phyloP scores from a whole-genome alignment of 2,888 invertebrate species.

The Chaetogeoica ovagalla region DNA sequence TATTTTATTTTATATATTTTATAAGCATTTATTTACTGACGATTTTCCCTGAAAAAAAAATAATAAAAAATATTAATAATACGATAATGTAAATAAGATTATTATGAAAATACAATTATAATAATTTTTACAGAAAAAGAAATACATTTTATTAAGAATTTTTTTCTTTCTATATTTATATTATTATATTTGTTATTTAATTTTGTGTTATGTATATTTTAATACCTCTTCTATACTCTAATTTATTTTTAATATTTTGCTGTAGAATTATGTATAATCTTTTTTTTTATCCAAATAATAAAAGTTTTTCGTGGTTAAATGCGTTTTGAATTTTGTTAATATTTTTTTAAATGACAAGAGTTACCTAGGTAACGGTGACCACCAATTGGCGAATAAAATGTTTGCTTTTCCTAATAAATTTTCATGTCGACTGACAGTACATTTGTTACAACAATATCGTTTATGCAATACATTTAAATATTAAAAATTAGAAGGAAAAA shows the following conservation, averaged over 20 bases:
- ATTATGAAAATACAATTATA: slow-evolving; percentile 20
- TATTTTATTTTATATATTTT: slow-evolving; percentile 32
- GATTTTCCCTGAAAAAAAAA: not conserved
- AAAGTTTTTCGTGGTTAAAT: slow-evolving; percentile 45
- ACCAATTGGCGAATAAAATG: too few relatives aligned
- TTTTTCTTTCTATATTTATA: slow-evolving; percentile 15
- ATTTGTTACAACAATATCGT: too few relatives aligned
- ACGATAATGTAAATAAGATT: slow-evolving; percentile 40
- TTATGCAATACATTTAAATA: too few relatives aligned
- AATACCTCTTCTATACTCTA: slow-evolving; percentile 24
- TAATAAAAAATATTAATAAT: not conserved
- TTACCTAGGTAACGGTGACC: not conserved
- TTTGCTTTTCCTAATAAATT: too few relatives aligned
- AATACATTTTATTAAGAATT: slow-evolving; percentile 14
- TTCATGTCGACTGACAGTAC: too few relatives aligned
- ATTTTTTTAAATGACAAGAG: not conserved
- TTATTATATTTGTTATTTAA: slow-evolving; percentile 46
- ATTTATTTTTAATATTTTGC: slow-evolving; percentile 48
- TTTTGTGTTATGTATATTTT: slow-evolving; percentile 50
- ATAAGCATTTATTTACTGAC: not conserved
- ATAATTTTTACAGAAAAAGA: slow-evolving; percentile 28
- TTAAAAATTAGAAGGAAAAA: too few relatives aligned
- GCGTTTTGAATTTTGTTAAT: not conserved
- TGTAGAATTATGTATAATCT: slow-evolving; percentile 34
- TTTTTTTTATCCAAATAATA: slow-evolving; percentile 48